phyloP scores from a whole-genome alignment of 2,113 vertebrate genomes.

The Ceuthmochares aereus region DNA sequence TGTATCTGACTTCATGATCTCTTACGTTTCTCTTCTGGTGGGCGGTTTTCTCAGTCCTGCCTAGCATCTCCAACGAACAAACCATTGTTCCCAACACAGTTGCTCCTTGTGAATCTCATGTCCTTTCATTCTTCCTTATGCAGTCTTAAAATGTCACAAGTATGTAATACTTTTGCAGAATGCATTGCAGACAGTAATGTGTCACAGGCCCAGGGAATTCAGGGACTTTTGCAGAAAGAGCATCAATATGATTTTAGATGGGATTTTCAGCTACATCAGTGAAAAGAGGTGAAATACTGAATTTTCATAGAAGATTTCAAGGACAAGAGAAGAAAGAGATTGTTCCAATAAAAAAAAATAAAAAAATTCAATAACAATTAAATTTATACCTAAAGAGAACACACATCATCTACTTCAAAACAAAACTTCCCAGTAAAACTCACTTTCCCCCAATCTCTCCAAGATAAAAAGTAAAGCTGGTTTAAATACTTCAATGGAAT shows the following conservation, averaged over 20 bases:
- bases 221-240: not conserved
- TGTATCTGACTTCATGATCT: too few species aligned
- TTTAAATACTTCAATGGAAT: not conserved
- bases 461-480: not conserved
- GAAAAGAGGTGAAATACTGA: not conserved
- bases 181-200: not conserved
- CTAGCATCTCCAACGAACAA: not conserved
- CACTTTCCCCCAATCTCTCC: not conserved
- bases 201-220: not conserved
- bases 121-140: not conserved
- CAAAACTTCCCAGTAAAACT: not conserved
- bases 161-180: not conserved
- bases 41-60: not conserved
- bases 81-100: not conserved
- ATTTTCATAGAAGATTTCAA: not conserved
- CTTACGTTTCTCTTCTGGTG: not conserved
- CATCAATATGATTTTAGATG: not conserved
- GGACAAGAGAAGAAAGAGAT: not conserved
- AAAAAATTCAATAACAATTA: not conserved
- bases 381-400: not conserved
- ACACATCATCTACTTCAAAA: not conserved
- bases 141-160: not conserved
- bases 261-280: not conserved
- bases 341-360: not conserved
- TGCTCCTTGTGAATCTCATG: not conserved